Evolutionary conservation across 2,797 vertebrate species (phyloP).

Genomic region (Falco berigora): DNA sequence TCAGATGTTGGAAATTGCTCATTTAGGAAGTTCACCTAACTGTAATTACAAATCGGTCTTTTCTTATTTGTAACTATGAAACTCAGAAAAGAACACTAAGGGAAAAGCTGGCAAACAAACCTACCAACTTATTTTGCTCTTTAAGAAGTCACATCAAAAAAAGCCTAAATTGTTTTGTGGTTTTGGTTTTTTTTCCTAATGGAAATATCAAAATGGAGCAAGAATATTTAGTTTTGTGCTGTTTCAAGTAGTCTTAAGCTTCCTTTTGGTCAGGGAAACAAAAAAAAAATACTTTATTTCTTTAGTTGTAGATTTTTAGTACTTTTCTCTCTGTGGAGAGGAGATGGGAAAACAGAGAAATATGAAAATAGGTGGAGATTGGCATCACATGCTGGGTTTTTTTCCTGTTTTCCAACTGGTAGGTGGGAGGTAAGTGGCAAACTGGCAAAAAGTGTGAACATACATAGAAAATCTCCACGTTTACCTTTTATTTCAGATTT

Average conservation of each 20-base stretch:
- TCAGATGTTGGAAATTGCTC: neutral
- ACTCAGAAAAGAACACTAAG: neutral
- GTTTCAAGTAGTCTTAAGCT: neutral
- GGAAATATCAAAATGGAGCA: neutral
- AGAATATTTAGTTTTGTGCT: neutral
- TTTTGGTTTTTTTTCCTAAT: accelerated
- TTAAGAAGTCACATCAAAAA: neutral
- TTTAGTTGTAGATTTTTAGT: neutral
- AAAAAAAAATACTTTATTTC: neutral
- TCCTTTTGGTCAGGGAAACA: neutral
- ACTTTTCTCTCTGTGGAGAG: neutral
- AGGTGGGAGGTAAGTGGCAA: constrained; percentile 62
- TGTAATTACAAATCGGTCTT: neutral
- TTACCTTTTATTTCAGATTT: constrained; percentile 53
- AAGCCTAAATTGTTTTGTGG: neutral
- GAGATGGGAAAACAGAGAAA: neutral
- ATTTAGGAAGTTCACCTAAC: neutral
- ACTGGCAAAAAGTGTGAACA: constrained; percentile 55
- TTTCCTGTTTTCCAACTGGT: constrained; percentile 47
- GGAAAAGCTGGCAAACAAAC: neutral
- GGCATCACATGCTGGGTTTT: neutral
- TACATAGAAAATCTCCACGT: constrained; percentile 13
- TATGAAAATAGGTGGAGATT: constrained; percentile 32
- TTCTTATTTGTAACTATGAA: neutral
- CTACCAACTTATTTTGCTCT: neutral